These are phyloP conservation scores for Labrus mixtus DNA, from an alignment of 2,113 vertebrate species.

Conservation along the genomic window DNA sequence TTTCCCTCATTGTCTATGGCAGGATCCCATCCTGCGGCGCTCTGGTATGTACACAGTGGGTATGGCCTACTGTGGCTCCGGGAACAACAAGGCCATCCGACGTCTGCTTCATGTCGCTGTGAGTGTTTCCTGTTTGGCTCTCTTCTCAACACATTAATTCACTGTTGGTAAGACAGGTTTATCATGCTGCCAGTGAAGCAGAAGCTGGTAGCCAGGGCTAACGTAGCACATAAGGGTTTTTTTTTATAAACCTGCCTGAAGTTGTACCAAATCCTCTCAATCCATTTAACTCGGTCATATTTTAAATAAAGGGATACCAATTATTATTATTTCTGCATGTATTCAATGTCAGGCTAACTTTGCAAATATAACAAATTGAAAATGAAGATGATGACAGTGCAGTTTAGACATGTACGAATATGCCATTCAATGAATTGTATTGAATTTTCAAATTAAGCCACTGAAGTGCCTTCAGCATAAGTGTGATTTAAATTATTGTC, in stretches of 20 bases:
- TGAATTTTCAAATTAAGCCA: background rate
- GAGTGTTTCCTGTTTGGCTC: constrained; percentile 77
- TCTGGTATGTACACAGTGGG: constrained; percentile 99
- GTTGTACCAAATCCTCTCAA: background rate
- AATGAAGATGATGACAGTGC: too few species aligned
- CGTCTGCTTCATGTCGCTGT: constrained; percentile 97
- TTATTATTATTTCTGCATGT: background rate
- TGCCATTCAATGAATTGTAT: background rate
- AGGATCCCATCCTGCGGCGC: constrained; percentile 97
- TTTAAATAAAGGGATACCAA: background rate
- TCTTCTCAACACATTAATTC: constrained; percentile 22
- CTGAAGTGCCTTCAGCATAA: background rate
- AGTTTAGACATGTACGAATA: background rate
- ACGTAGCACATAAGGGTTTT: background rate
- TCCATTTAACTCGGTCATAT: background rate
- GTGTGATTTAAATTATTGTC: constrained; percentile 31
- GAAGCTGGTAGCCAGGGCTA: background rate
- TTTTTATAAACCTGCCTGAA: background rate
- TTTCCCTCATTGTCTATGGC: constrained; percentile 69
- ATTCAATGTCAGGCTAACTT: background rate
- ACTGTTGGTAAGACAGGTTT: constrained; percentile 21
- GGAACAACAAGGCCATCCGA: constrained; percentile 98
- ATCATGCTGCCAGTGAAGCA: constrained; percentile 14
- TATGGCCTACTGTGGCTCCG: constrained; percentile 99
- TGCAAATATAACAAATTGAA: background rate